phyloP scores from a whole-genome alignment of 1,140 invertebrate genomes.

The Hylaeus volcanicus region DNA sequence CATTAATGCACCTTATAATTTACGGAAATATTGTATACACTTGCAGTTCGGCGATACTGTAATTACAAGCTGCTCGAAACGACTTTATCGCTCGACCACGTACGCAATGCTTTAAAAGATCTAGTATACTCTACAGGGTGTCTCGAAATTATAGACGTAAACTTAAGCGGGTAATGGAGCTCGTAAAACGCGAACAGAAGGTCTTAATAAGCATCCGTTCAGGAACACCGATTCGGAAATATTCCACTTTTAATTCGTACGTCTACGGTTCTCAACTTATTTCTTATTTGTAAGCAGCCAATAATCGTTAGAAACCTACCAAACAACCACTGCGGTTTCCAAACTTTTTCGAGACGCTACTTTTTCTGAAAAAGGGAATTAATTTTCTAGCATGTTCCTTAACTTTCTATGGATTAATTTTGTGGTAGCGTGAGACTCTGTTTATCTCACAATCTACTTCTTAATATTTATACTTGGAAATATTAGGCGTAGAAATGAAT shows the following conservation, averaged over 20 bases:
- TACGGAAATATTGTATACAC: conserved; percentile 6
- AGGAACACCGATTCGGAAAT: neutral
- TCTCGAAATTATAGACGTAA: neutral
- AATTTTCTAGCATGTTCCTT: neutral
- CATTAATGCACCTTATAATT: conserved; percentile 36
- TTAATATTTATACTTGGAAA: no score
- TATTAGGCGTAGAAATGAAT: no score
- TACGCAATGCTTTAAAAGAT: neutral
- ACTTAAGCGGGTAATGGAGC: neutral
- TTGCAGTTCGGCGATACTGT: neutral
- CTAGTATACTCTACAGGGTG: neutral
- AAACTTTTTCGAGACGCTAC: no score
- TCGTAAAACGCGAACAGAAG: neutral
- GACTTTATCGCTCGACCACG: neutral
- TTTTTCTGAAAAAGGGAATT: neutral
- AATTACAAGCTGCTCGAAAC: conserved; percentile 1
- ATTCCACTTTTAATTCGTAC: neutral
- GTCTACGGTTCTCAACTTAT: neutral
- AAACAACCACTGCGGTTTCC: no score
- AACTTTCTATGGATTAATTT: no score
- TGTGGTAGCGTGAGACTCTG: no score
- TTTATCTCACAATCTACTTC: no score
- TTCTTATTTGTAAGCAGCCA: no score
- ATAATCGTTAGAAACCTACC: no score
- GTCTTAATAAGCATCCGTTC: no score